Evolutionary conservation across 2,888 invertebrate genomes (phyloP), one percentile per base, ranked within the genome.

Genomic region (Clunio marinus): DNA sequence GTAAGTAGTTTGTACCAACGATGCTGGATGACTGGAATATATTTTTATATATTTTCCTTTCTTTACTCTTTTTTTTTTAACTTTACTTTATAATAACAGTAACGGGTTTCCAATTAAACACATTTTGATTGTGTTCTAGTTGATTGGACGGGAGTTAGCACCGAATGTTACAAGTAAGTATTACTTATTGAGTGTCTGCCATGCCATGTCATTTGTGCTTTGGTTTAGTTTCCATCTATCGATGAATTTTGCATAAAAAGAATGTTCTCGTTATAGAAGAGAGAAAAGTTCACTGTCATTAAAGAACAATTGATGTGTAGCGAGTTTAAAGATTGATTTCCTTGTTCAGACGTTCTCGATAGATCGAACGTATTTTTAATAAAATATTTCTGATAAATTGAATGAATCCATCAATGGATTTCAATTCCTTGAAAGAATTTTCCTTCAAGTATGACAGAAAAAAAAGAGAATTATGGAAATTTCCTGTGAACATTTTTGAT

Each of bases 71-170:
- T 13, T 13, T 5, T 24, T 51, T 10, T 32, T 10, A 5, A 7
- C 32, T n/a, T 32, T 32, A 10, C 32, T 32, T 32, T 51, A 51
- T 51, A 51, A 51, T 51, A 51, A 51, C 58, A 58, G 28, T 58
- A 58, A 58, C 58, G 58, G 58, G 25, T 58, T 15, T 58, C 22
- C 20, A 10, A 4, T 27, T 58, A 58, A 58, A 22, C 22, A 58
- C 28, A 58, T 24, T 51, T 58, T 27, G 28, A 58, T 58, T 58
- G 28, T 58, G 58, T 58, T 58, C 58, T 58, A 58, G 27, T 58
- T 58, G 58, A 58, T 58, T 58, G 58, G 58, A 58, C 58, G 25
- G 17, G 58, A 24, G 58, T 58, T 58, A 28, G 51, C 51, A 51
- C 51, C 17, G n/a, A 32, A 45, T 15, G 45, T 45, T 45, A 15